phyloP scores from a whole-genome alignment of 2,113 vertebrate species.

The Mandrillus leucophaeus region DNA sequence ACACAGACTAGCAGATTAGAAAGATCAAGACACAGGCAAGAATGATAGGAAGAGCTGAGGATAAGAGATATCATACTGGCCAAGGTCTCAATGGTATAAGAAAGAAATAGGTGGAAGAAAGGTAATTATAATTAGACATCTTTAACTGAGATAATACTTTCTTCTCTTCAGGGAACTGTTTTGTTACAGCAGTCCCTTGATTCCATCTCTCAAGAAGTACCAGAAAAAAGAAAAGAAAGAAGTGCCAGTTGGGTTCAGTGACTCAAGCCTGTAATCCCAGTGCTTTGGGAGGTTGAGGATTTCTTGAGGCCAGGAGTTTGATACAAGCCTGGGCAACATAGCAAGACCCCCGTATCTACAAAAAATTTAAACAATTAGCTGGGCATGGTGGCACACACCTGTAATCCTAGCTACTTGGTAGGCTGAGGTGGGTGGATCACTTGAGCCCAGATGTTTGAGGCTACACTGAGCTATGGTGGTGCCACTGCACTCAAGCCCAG shows the following conservation, averaged over 20 bases:
- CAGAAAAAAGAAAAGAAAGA: no score
- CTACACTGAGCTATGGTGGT: background rate
- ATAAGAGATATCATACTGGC: background rate
- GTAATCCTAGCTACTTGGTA: background rate
- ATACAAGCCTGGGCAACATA: background rate
- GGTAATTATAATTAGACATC: background rate
- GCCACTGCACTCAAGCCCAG: background rate
- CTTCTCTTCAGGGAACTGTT: background rate
- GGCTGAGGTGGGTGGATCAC: background rate
- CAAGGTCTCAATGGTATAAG: background rate
- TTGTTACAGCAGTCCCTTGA: background rate
- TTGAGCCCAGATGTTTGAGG: background rate
- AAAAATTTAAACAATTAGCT: background rate
- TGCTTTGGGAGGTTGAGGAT: background rate
- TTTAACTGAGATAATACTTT: background rate
- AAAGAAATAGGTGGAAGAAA: background rate
- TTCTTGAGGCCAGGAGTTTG: background rate
- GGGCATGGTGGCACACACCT: background rate
- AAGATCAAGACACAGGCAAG: background rate
- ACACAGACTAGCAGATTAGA: constrained; percentile 2
- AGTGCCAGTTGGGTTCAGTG: no score
- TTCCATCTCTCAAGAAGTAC: background rate
- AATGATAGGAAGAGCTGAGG: background rate
- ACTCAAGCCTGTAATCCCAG: background rate
- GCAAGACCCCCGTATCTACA: background rate